Conservation (phyloP, 2,888 invertebrate genomes). For the Apodemia mormo region DNA sequence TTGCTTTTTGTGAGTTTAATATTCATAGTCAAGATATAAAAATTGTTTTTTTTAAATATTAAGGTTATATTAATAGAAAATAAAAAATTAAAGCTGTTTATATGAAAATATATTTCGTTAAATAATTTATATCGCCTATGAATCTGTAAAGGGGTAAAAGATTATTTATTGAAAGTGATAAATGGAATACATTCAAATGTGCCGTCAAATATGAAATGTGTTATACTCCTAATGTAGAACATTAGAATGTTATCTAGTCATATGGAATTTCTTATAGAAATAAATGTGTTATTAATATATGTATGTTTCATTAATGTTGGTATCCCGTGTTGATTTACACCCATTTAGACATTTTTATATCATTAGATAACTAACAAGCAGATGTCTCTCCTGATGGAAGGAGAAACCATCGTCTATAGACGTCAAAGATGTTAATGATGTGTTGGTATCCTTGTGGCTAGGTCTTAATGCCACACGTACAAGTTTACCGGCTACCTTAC, state of each 20-base stretch:
- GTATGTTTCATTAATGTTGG: conserved; percentile 5
- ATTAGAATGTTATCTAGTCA: conserved; percentile 41
- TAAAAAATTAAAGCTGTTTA: not conserved
- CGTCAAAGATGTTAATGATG: too few species aligned
- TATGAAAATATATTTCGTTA: not conserved
- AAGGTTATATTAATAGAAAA: too few species aligned
- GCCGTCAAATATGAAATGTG: conserved; percentile 6
- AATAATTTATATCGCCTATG: not conserved
- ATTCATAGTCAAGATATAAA: too few species aligned
- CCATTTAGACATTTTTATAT: not conserved
- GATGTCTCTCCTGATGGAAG: too few species aligned
- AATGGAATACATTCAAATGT: not conserved
- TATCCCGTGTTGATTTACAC: too few species aligned
- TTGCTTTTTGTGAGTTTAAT: too few species aligned
- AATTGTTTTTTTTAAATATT: too few species aligned
- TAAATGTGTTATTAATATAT: conserved; percentile 30
- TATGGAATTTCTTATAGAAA: conserved; percentile 42
- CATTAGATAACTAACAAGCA: not conserved
- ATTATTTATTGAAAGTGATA: not conserved
- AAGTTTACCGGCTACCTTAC: too few species aligned
- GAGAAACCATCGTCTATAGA: too few species aligned
- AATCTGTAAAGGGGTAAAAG: not conserved
- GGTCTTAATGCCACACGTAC: too few species aligned
- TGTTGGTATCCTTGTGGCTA: too few species aligned
- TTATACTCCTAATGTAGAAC: conserved; percentile 22